phyloP scores from a whole-genome alignment of 2,113 vertebrate genomes.

The Proterorhinus semilunaris region DNA sequence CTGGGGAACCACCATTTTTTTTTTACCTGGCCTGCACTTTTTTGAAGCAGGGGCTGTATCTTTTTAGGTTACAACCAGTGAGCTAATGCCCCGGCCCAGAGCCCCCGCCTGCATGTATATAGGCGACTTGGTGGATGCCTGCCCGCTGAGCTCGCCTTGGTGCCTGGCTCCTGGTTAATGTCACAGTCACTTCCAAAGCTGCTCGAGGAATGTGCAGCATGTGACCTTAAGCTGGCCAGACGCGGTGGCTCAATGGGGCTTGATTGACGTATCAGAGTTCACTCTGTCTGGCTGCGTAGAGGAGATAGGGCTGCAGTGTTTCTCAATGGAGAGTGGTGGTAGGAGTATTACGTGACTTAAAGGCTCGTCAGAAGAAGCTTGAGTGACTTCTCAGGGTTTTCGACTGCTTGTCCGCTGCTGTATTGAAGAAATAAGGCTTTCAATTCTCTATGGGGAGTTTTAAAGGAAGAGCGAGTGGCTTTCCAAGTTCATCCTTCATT shows the following conservation, averaged over 20 bases:
- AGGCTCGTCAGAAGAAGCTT: too few species aligned
- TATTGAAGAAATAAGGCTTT: too few species aligned
- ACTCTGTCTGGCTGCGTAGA: constrained; percentile 6
- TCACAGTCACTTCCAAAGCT: constrained; percentile 69
- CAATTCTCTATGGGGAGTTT: too few species aligned
- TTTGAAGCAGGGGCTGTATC: not conserved
- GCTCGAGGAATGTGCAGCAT: constrained; percentile 64
- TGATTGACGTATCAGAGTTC: constrained; percentile 58
- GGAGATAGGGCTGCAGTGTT: not conserved
- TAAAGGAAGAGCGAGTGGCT: too few species aligned
- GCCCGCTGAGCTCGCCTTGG: constrained; percentile 55
- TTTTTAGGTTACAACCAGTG: not conserved
- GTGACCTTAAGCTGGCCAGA: constrained; percentile 69
- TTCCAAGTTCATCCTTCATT: too few species aligned
- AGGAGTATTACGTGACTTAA: too few species aligned
- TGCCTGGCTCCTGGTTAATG: constrained; percentile 70
- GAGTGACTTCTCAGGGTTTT: too few species aligned
- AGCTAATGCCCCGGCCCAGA: not conserved
- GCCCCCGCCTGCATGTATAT: constrained; percentile 13
- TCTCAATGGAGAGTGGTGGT: not conserved
- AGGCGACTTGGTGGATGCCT: constrained; percentile 51
- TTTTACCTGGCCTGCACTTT: too few species aligned
- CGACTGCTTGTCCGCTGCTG: too few species aligned
- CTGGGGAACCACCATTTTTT: too few species aligned
- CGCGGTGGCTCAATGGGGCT: constrained; percentile 57